These are phyloP conservation scores for Dolichoris vasculosae DNA, from an alignment of 1,140 invertebrate genomes.

Conservation along the genomic window DNA sequence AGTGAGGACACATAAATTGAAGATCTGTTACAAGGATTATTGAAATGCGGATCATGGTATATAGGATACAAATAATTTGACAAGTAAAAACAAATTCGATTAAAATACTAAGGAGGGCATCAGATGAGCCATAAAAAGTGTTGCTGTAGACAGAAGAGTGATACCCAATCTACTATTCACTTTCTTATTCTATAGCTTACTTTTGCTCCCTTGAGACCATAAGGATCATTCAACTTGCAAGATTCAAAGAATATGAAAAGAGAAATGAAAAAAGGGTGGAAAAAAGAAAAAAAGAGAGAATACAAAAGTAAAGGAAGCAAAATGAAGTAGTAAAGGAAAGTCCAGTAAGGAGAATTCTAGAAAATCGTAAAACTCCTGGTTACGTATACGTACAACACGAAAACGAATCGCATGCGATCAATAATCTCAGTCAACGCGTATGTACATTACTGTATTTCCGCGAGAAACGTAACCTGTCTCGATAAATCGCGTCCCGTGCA, in stretches of 20 bases:
- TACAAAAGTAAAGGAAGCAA: neutral
- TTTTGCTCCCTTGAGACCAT: slow-evolving; percentile 11
- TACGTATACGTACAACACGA: neutral
- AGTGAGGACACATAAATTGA: neutral
- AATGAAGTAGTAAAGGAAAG: neutral
- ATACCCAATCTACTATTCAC: neutral
- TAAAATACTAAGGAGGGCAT: neutral
- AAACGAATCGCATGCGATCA: slow-evolving; percentile 24
- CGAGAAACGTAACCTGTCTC: neutral
- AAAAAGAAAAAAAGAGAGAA: neutral
- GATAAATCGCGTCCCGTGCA: slow-evolving; percentile 32
- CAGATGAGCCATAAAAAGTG: slow-evolving; percentile 36
- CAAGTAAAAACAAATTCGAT: slow-evolving; percentile 20
- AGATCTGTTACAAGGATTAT: neutral
- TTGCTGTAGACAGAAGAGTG: neutral
- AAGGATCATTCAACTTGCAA: slow-evolving; percentile 1
- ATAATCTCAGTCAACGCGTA: slow-evolving; percentile 22
- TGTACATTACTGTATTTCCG: neutral
- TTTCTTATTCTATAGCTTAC: slow-evolving; percentile 13
- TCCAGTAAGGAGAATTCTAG: neutral
- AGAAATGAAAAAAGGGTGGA: neutral
- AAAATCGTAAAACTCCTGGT: slow-evolving; percentile 43
- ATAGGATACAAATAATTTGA: neutral
- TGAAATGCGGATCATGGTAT: neutral
- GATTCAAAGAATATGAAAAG: neutral